Conservation (phyloP, 53 echinoderm and acorn worm species). For the Mesocentrotus franciscanus region DNA sequence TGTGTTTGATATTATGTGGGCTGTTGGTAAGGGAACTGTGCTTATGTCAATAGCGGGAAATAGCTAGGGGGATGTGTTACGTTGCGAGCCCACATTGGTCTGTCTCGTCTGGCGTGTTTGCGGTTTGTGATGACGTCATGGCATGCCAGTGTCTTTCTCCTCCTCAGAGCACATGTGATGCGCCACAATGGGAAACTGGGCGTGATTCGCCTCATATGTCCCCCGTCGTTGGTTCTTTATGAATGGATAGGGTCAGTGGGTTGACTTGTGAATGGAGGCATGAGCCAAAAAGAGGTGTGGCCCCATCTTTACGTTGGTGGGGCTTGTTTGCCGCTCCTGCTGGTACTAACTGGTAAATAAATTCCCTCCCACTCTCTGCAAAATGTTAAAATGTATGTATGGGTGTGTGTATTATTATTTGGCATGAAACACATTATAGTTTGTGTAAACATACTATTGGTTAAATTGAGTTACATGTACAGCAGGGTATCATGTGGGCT, state of each 20-base stretch:
- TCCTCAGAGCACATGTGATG: slow-evolving; percentile 14
- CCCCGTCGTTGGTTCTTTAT: neutral
- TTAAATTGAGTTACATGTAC: too few relatives aligned
- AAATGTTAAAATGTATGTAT: neutral
- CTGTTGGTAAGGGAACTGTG: slow-evolving; percentile 41
- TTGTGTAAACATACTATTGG: neutral
- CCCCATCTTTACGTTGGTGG: too few relatives aligned
- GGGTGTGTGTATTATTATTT: neutral
- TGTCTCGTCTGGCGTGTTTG: slow-evolving; percentile 48
- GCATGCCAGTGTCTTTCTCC: slow-evolving; percentile 18
- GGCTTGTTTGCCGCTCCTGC: neutral
- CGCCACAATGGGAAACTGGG: slow-evolving; percentile 23
- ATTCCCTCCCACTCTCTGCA: neutral
- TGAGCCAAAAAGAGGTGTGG: neutral
- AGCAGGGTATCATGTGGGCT: too few relatives aligned
- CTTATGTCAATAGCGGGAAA: slow-evolving; percentile 32
- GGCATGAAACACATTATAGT: neutral
- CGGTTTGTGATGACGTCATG: slow-evolving; percentile 35
- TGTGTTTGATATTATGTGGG: slow-evolving; percentile 34
- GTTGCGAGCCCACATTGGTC: slow-evolving; percentile 36
- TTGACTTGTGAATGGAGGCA: slow-evolving; percentile 2
- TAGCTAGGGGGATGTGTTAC: neutral
- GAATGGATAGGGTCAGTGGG: neutral
- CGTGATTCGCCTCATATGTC: neutral
- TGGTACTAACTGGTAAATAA: neutral